A percentile compares a stretch with the other conserved stretches of the same genome.
Conservation (phyloP, 2,888 invertebrate genomes). For the Amphipyra tragopoginis region DNA sequence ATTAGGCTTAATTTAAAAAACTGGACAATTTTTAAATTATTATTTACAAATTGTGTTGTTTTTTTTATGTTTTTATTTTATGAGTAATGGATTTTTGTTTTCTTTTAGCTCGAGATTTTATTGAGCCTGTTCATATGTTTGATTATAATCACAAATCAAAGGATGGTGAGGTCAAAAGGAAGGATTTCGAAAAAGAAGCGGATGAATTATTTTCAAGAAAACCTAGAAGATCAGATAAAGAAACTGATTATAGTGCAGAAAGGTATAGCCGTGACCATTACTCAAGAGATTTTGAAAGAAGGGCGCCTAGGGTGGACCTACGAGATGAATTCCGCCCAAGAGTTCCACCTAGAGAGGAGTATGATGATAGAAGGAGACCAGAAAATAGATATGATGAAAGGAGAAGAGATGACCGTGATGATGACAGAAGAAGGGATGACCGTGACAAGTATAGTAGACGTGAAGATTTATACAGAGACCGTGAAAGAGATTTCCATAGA, state of each 20-base stretch:
- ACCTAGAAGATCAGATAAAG: conserved; percentile 67
- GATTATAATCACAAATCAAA: conserved; percentile 92
- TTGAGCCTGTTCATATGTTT: conserved; percentile 92
- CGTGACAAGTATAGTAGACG: conserved; percentile 63
- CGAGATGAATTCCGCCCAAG: conserved; percentile 49
- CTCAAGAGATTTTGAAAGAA: conserved; percentile 68
- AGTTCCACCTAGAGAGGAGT: conserved; percentile 59
- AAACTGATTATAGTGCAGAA: conserved; percentile 63
- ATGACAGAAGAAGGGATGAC: conserved; percentile 69
- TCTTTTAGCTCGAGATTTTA: conserved; percentile 86
- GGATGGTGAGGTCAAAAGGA: conserved; percentile 75
- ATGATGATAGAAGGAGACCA: conserved; percentile 50
- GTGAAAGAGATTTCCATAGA: conserved; percentile 61
- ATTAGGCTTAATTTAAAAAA: too few species aligned
- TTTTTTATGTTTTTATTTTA: neutral
- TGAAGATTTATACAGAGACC: conserved; percentile 59
- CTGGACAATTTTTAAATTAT: too few species aligned
- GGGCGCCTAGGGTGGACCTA: conserved; percentile 64
- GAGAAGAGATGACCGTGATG: conserved; percentile 46
- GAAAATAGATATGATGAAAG: conserved; percentile 56
- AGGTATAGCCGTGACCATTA: conserved; percentile 67
- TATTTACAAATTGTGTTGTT: too few species aligned
- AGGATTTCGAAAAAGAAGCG: conserved; percentile 79
- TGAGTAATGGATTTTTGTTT: conserved; percentile 14
- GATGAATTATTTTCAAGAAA: conserved; percentile 78